Percentiles rank a stretch among this genome's conserved stretches.
Conservation (phyloP, 37 sponge, comb jelly and placozoan genomes). For the Hexactinellida sp. region DNA sequence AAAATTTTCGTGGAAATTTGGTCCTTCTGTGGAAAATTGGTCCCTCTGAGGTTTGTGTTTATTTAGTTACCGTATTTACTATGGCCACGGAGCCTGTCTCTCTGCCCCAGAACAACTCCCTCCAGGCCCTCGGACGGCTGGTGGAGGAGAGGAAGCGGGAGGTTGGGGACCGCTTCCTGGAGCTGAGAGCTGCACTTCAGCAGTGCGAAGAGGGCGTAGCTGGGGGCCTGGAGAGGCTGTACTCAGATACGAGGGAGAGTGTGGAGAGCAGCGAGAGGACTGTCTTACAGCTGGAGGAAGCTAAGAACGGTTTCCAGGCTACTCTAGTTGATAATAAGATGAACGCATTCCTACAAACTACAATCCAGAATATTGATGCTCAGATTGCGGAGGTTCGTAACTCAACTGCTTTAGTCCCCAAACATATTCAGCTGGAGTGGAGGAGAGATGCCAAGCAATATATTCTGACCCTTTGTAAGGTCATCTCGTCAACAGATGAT, state of each 20-base stretch:
- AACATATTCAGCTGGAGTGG: neutral
- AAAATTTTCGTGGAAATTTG: too few species aligned
- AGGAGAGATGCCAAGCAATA: neutral
- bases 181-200: neutral
- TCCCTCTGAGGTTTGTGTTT: too few species aligned
- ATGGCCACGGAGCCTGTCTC: neutral
- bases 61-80: too few species aligned
- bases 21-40: too few species aligned
- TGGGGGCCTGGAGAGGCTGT: neutral
- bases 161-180: neutral
- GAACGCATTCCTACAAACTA: neutral
- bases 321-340: neutral
- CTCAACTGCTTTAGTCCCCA: neutral
- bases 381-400: neutral
- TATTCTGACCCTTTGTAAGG: neutral
- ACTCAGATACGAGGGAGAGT: neutral
- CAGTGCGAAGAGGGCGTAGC: neutral
- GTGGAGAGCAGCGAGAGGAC: neutral
- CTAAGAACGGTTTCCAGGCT: neutral
- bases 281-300: neutral
- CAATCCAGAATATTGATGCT: neutral
- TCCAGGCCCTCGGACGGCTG: neutral
- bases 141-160: neutral
- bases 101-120: neutral
- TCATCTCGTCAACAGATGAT: neutral